Evolutionary conservation across 2,797 vertebrate genomes (phyloP).

Genomic region (Lagorchestes hirsutus): DNA sequence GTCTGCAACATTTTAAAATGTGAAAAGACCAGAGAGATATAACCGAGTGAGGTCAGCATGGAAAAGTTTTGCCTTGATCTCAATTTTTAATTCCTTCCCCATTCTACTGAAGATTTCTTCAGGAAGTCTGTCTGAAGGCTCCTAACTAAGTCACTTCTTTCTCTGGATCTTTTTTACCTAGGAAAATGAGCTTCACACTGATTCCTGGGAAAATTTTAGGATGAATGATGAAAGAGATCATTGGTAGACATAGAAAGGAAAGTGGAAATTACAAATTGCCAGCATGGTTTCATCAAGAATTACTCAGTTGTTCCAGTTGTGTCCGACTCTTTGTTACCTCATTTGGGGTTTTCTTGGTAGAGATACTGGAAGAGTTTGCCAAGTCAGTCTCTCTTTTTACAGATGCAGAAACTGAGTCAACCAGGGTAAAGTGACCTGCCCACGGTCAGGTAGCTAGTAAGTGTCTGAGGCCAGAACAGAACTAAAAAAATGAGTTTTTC

Average conservation of each 20-base stretch:
- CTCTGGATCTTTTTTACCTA: not conserved
- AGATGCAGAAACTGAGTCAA: not conserved
- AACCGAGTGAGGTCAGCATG: not conserved
- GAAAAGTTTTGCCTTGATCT: not conserved
- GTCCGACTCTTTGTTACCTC: not conserved
- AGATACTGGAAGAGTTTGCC: not conserved
- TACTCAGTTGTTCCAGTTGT: not conserved
- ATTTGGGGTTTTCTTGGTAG: not conserved
- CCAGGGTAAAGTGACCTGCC: not conserved
- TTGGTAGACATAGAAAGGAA: not conserved
- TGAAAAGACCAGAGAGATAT: not conserved
- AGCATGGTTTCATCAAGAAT: not conserved
- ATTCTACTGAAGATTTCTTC: not conserved
- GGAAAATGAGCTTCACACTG: not conserved
- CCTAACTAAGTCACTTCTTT: not conserved
- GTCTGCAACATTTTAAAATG: not conserved
- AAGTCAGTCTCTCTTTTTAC: not conserved
- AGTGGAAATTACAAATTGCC: not conserved
- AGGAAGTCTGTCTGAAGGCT: not conserved
- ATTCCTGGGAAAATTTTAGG: not conserved
- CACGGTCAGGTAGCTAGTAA: not conserved
- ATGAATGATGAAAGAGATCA: not conserved
- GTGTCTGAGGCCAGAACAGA: not conserved
- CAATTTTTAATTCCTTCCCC: not conserved
- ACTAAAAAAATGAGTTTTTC: not conserved